phyloP scores from a whole-genome alignment of 1,140 invertebrate genomes.

The Apis mellifera region Amel_HAv3.1 CM009931.2:19531501-19532000 shows the following conservation, averaged over 20 bases:
- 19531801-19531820: slow-evolving; percentile 72
- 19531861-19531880: slow-evolving; percentile 75
- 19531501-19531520: fast-evolving
- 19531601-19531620: slow-evolving; percentile 19
- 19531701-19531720: slow-evolving; percentile 60
- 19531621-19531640: slow-evolving; percentile 42
- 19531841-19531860: slow-evolving; percentile 76
- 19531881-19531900: slow-evolving; percentile 61
- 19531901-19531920: slow-evolving; percentile 61
- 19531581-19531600: not conserved
- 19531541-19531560: not conserved
- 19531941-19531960: slow-evolving; percentile 68
- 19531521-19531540: not conserved
- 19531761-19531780: slow-evolving; percentile 47
- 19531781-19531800: slow-evolving; percentile 72
- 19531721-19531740: slow-evolving; percentile 40
- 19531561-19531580: not conserved
- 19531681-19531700: slow-evolving; percentile 8
- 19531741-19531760: not conserved
- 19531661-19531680: slow-evolving; percentile 12
- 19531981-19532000: not conserved
- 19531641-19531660: slow-evolving; percentile 55
- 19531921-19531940: slow-evolving; percentile 50
- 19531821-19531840: slow-evolving; percentile 80
- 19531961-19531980: slow-evolving; percentile 48